Conservation (phyloP, 2,888 invertebrate genomes). For the Drosophila vallismaia region DNA sequence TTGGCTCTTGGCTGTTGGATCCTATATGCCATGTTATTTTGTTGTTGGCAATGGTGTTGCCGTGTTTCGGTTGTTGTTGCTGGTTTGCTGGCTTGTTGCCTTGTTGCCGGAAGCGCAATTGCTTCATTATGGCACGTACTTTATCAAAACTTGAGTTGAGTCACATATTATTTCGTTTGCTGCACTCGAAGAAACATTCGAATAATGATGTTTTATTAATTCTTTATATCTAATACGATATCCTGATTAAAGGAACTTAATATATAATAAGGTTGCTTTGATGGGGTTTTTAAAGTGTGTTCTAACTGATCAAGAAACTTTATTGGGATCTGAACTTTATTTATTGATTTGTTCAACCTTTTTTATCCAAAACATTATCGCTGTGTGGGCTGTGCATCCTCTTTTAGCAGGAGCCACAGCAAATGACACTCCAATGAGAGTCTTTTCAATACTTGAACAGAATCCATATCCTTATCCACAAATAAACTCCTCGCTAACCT, state of each 20-base stretch:
- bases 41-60: conserved; percentile 37
- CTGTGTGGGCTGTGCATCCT: too few relatives aligned
- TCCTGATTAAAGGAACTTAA: too few relatives aligned
- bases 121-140: conserved; percentile 82
- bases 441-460: too few relatives aligned
- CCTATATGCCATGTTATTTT: conserved; percentile 3
- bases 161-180: conserved; percentile 43
- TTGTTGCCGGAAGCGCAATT: conserved; percentile 81
- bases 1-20: neutral
- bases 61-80: conserved; percentile 36
- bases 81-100: conserved; percentile 17
- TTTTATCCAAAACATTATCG: too few relatives aligned
- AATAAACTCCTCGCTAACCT: neutral
- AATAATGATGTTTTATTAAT: neutral
- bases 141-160: conserved; percentile 77
- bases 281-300: too few relatives aligned
- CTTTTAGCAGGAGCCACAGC: too few relatives aligned
- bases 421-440: too few relatives aligned
- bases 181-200: conserved; percentile 26
- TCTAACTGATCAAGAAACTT: too few relatives aligned
- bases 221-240: too few relatives aligned
- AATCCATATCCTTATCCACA: neutral
- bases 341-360: too few relatives aligned
- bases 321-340: too few relatives aligned
- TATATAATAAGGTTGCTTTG: too few relatives aligned